phyloP scores from a whole-genome alignment of 2,113 vertebrate species.

The Lanius collurio region DNA sequence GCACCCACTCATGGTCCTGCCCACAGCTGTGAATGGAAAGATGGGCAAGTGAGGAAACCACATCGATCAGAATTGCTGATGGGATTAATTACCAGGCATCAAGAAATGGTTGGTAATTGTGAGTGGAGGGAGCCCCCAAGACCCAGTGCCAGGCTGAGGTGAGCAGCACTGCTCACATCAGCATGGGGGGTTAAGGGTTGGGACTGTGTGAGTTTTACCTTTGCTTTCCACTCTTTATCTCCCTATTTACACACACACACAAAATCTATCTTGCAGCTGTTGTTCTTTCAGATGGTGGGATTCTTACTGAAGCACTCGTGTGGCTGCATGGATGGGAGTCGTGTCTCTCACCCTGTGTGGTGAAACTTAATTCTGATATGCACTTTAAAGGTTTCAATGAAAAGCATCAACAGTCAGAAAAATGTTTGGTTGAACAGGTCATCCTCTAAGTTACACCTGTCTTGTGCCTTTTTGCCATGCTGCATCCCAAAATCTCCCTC shows the following conservation, averaged over 20 bases:
- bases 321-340: neutral
- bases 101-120: neutral
- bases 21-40: neutral
- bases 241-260: neutral
- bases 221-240: neutral
- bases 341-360: neutral
- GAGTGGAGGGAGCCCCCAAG: neutral
- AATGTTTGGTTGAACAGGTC: neutral
- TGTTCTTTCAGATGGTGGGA: neutral
- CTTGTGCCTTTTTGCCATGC: neutral
- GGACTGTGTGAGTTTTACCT: neutral
- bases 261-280: rapidly evolving
- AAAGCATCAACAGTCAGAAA: neutral
- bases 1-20: rapidly evolving
- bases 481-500: neutral
- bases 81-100: neutral
- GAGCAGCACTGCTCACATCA: rapidly evolving
- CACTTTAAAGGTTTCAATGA: neutral
- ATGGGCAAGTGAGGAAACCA: neutral
- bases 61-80: rapidly evolving
- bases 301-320: neutral
- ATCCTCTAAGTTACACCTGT: neutral
- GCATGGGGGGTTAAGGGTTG: neutral
- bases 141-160: neutral
- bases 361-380: neutral